Evolutionary conservation across 1,140 invertebrate species (phyloP), one percentile per base, ranked within the genome.

Genomic region (Caenorhabditis brenneri): DNA sequence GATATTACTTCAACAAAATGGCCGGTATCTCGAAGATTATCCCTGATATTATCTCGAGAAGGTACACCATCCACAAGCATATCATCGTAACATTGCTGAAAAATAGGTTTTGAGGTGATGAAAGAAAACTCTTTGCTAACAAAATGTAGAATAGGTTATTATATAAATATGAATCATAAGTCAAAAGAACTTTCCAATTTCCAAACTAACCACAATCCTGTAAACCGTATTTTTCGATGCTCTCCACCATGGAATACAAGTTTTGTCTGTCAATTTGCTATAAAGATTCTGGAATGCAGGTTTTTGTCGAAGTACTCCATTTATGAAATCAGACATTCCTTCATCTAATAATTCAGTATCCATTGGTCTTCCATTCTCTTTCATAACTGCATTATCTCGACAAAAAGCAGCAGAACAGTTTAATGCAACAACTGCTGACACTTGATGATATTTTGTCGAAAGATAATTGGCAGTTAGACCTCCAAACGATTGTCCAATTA

Each of bases 331-430:
- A 7, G 58, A 65, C 58, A 65, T 65, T 65, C 58, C 58, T 36
- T 65, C 58, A 36, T 65, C 58, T 24, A 65, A 36, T 19, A 65
- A 19, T 33, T 65, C 29, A 19, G 31, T 33, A 15, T 65, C 58
- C 58, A 65, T 65, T 65, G 58, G 58, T 36, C 36, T 65, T 19
- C 58, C 58, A 36, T 65, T 65, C 7, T 65, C 58, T 65, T 24
- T 65, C 58, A 65, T 65, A 22, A 65, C 58, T 33, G 58, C 58
- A 65, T 7, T 65, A 36, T 65, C 58, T 19, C 58, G 12, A 65
- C 58, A 74, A 24, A 46, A 74, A 42, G 65, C 65, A 33, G 33
- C 65, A 36, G 65, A 42, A 74, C 33, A 39, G n/a, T 74, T 74
- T n/a, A 74, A 24, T 15, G 65, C 36, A 2, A 74, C 33, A 39